Evolutionary conservation across 2,113 vertebrate genomes (phyloP).

Genomic region (Gnathonemus echidnorhynchus): DNA sequence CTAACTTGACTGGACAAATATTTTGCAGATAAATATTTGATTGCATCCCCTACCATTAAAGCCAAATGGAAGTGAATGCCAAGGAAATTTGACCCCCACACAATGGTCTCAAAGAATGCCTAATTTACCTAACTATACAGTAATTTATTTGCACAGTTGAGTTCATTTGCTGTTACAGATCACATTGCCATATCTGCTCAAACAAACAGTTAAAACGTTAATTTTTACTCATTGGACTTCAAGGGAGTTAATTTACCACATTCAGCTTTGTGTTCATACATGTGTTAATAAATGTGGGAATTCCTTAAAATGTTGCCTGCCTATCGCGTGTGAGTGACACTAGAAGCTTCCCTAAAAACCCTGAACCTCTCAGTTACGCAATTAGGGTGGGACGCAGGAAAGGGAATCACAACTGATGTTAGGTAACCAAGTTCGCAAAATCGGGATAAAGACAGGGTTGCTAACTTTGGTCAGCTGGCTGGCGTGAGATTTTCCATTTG

Average conservation of each 20-base stretch:
- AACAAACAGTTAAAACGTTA: not conserved
- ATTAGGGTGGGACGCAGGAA: not conserved
- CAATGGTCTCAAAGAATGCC: not conserved
- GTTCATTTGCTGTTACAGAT: not conserved
- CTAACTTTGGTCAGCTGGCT: not conserved
- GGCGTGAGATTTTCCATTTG: not conserved
- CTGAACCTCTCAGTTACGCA: not conserved
- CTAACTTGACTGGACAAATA: not conserved
- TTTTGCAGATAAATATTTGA: not conserved
- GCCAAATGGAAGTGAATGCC: not conserved
- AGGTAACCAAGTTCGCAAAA: not conserved
- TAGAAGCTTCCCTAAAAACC: not conserved
- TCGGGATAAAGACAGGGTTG: not conserved
- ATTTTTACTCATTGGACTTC: not conserved
- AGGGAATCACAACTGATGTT: not conserved
- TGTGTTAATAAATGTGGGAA: constrained; percentile 14
- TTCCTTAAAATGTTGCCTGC: not conserved
- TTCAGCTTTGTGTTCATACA: constrained; percentile 4
- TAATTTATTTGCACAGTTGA: not conserved
- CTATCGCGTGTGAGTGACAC: not conserved
- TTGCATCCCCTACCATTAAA: not conserved
- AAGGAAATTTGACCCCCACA: not conserved
- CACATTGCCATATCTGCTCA: not conserved
- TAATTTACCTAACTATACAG: not conserved
- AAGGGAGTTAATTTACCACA: not conserved